Base-by-base conservation (phyloP, 2,888 invertebrate species). In the Dryobota labecula region DNA sequence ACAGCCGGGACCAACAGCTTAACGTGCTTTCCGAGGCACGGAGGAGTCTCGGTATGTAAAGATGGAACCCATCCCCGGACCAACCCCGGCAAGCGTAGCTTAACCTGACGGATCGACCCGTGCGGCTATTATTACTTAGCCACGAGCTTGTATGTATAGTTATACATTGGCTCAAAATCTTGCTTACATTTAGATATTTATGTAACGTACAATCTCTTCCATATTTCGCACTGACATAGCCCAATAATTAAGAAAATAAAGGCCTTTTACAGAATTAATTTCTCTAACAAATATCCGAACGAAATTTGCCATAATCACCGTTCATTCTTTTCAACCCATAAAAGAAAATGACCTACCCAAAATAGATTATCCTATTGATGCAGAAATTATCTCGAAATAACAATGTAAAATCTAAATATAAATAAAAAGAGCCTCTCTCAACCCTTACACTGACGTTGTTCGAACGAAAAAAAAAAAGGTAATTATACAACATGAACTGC, bases 391-490 rank as follows among this genome's bases (percentile, higher is more conserved):
- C 30, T n/a, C 49, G 49, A 49, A n/a, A 43, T 30, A 51, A 9
- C 7, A 33, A 18, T n/a, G 11, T 20, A 33, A 49, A 41, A 45
- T 33, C 24, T n/a, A 47, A 51, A 36, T 74, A 24, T 47, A 69
- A 36, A n/a, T n/a, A n/a, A 77, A 56, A 15, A 3, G 13, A 18
- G 2, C 24, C 20, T 11, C 33, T 51, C 70, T 69, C 45, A 45
- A 45, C 57, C 70, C 63, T 56, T 57, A 49, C 5, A 49, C 61
- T 30, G 67, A 24, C 68, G 33, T 49, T 45, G 47, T 45, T n/a
- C 9, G 62, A 73, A 66, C 47, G 45, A 65, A 62, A 78, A 82
- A 78, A 78, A 76, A 83, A 80, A 86, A 84, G 80, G 77, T 76
- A 74, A 76, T 70, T 78, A 78, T 67, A 76, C 76, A 82, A 75